Conservation (phyloP, 2,888 invertebrate genomes). For the Prenolepis imparis region DNA sequence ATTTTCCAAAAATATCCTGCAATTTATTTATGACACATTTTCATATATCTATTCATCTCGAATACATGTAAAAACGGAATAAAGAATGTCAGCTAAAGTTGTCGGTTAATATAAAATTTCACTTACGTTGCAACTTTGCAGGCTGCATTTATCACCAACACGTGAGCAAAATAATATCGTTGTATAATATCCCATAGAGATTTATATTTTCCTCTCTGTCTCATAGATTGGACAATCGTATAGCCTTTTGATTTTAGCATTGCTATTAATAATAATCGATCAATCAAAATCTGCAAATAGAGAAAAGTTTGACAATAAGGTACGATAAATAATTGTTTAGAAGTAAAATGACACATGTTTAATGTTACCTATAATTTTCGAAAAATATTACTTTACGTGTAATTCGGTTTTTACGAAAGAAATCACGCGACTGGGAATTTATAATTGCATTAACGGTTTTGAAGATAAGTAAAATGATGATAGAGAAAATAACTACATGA, state of each 20-base stretch:
- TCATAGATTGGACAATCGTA: background rate
- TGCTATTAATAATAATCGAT: background rate
- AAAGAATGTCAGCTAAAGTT: background rate
- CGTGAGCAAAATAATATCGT: slow-evolving; percentile 5
- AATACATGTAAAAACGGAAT: background rate
- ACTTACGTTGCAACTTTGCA: background rate
- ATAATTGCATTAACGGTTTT: no score
- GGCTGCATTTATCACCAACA: background rate
- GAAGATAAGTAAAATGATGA: no score
- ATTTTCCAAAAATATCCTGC: no score
- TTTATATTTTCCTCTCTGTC: background rate
- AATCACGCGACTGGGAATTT: no score
- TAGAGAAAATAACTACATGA: no score
- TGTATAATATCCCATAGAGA: background rate
- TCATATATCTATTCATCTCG: no score
- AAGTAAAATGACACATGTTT: no score
- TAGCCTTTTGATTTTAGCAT: background rate
- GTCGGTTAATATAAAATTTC: background rate
- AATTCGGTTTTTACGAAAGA: no score
- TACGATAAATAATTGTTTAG: no score
- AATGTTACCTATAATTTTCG: no score
- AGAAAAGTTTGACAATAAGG: background rate
- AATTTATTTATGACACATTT: no score
- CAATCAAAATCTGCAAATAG: background rate
- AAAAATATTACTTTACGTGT: no score